Base-by-base conservation (phyloP, 2,113 vertebrate species). In the Indri indri region DNA sequence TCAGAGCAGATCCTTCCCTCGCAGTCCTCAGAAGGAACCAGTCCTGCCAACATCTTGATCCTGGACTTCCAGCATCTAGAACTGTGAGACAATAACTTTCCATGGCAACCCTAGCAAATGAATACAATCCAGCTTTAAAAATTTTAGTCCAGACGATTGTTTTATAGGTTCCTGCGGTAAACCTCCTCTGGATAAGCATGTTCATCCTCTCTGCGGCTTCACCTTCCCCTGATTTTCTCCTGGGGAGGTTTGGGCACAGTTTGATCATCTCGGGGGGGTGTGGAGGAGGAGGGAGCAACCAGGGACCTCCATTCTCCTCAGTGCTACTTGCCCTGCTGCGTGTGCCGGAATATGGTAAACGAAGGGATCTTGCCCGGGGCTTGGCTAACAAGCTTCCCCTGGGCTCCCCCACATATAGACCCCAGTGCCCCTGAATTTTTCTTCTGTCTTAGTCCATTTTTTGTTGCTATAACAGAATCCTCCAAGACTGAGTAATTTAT, bases 281-380 rank as follows among this genome's bases (percentile, higher is more conserved):
- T 22, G 66, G 18, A 37, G 27, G 47, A 54, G 2, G 0, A 3
- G 8, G 66, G 18, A 18, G 34, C 1, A 45, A 13, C 0, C 14
- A 11, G 52, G 18, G 11, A 12, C 42, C 71, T 57, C 37, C 13
- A 20, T n/a, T 65, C 70, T 32, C 63, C 63, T 6, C 5, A 27
- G 20, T 25, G 37, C 54, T 22, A n/a, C 1, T 32, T 7, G 1
- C 27, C 30, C 10, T 20, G 74, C 34, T 11, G 20, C 7, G 1
- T 40, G n/a, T 23, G 22, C 59, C 42, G 23, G 70, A 20, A n/a
- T 30, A 32, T 3, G 3, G 1, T 18, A 52, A 32, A 5, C 17
- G 10, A 20, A 23, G 14, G 37, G 66, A 0, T 5, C 68, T 80
- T 3, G 18, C 45, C 32, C 59, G 57, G 71, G 14, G 13, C 12